These are phyloP conservation scores for Drosophila nr. medialis DNA, from an alignment of 2,888 invertebrate genomes.

Conservation along the genomic window DNA sequence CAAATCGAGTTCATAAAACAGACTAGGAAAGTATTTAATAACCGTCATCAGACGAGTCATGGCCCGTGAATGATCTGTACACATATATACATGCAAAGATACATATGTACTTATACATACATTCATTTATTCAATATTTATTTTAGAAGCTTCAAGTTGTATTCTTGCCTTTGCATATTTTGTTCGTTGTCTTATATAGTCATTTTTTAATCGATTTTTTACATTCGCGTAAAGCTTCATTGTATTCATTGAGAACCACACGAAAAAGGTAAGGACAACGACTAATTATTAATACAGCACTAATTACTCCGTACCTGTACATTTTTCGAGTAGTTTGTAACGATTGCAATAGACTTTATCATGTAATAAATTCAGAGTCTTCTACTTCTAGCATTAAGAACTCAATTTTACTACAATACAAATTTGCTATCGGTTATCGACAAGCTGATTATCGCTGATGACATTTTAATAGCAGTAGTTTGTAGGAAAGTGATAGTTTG, in stretches of 20 bases:
- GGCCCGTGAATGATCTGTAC: constrained; percentile 24
- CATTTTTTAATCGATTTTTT: not conserved
- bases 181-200: not conserved
- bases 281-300: not conserved
- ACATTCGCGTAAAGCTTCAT: not conserved
- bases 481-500: no score
- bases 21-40: constrained; percentile 26
- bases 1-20: not conserved
- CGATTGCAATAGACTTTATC: no score
- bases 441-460: not conserved
- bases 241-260: not conserved
- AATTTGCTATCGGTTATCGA: no score
- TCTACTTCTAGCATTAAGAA: no score
- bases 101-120: not conserved
- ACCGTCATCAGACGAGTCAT: constrained; percentile 21
- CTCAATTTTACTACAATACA: not conserved
- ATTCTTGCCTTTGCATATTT: not conserved
- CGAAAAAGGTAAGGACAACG: no score
- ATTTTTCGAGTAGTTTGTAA: no score
- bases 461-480: not conserved
- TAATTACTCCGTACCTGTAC: no score
- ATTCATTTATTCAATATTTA: not conserved
- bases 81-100: not conserved
- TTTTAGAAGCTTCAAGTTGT: not conserved
- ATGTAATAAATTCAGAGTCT: no score